Conservation (phyloP, 2,888 invertebrate species). For the Lutraria lutraria region DNA sequence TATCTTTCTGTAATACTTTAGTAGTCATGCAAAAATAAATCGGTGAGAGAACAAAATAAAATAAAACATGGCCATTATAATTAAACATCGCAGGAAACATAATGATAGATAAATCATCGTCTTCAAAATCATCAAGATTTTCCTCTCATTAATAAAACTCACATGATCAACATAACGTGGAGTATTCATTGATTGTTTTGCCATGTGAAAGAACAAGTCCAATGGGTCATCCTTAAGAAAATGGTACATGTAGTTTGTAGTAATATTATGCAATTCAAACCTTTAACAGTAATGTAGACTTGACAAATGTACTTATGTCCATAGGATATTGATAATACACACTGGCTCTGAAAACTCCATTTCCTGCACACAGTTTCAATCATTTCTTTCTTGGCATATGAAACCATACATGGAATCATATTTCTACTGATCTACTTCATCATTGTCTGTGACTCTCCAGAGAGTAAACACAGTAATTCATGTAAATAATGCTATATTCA, state of each 20-base stretch:
- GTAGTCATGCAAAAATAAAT: background rate
- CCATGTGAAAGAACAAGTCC: background rate
- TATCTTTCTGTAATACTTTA: background rate
- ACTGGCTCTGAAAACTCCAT: background rate
- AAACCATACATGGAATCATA: conserved; percentile 1
- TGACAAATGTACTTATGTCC: background rate
- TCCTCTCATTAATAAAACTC: background rate
- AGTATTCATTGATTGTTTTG: background rate
- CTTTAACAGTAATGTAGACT: too few species aligned
- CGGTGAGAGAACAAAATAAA: background rate
- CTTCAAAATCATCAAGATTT: background rate
- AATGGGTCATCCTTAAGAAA: too few species aligned
- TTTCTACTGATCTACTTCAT: background rate
- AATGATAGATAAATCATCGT: background rate
- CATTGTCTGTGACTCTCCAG: background rate
- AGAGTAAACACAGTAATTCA: background rate
- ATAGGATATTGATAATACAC: background rate
- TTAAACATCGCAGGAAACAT: background rate
- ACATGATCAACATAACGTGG: background rate
- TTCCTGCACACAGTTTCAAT: background rate
- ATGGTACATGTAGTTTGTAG: too few species aligned
- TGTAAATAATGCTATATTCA: background rate
- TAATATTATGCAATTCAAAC: too few species aligned
- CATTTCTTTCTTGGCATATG: background rate
- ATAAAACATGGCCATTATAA: background rate